Conservation (phyloP, 2,888 invertebrate species). For the Lasius fuliginosus region DNA sequence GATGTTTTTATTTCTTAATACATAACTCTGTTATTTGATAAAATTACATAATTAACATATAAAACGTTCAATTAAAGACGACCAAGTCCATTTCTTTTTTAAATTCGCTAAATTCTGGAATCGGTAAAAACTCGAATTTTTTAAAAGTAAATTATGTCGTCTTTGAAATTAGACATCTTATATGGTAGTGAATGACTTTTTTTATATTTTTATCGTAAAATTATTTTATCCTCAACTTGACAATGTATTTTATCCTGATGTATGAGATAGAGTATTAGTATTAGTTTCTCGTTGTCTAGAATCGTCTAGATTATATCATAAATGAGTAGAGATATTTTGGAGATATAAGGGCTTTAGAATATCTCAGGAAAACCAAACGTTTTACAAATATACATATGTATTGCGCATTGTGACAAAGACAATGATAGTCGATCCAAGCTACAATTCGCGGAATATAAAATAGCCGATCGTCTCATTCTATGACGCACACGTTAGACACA, state of each 20-base stretch:
- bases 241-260: not conserved
- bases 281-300: not conserved
- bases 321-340: not conserved
- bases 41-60: not conserved
- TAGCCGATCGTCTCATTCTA: constrained; percentile 18
- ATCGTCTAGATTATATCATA: not conserved
- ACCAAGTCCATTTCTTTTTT: not conserved
- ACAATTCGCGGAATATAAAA: constrained; percentile 22
- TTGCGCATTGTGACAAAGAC: not conserved
- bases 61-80: not conserved
- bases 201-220: not conserved
- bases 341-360: not conserved
- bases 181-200: not conserved
- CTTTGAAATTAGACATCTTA: not conserved
- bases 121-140: no score
- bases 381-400: not conserved
- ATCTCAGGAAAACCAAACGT: not conserved
- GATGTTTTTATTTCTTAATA: not conserved
- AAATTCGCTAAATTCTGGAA: no score
- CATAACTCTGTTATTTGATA: not conserved
- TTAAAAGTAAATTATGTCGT: not conserved
- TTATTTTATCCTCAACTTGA: not conserved
- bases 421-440: not conserved
- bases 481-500: constrained; percentile 18
- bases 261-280: not conserved